Conservation (phyloP, 2,113 vertebrate species). For the Dicentrarchus labrax region DNA sequence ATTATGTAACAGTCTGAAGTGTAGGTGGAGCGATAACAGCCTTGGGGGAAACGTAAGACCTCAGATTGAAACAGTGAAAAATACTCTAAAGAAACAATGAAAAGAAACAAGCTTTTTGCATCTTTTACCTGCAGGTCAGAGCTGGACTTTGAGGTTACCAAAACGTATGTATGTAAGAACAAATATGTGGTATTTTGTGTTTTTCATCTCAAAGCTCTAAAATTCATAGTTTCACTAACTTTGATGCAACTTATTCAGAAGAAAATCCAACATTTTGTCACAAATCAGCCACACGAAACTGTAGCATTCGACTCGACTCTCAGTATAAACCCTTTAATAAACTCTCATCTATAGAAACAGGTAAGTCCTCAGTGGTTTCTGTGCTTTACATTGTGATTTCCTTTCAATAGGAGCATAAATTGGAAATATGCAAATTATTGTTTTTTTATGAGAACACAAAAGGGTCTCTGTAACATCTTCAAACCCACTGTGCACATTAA, state of each 20-base stretch:
- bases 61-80: slow-evolving; percentile 2
- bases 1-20: slow-evolving; percentile 50
- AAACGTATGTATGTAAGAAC: background rate
- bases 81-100: background rate
- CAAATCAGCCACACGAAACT: background rate
- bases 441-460: background rate
- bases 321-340: background rate
- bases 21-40: slow-evolving; percentile 41
- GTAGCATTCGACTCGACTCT: background rate
- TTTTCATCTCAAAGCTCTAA: background rate
- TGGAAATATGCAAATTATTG: background rate
- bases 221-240: background rate
- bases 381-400: background rate
- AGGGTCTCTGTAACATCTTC: background rate
- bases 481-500: background rate
- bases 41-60: slow-evolving; percentile 11
- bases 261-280: background rate
- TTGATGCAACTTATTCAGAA: background rate
- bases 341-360: background rate
- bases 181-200: background rate
- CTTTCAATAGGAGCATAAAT: background rate
- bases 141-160: background rate
- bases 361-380: background rate
- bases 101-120: background rate
- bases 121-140: background rate